Percentiles rank a stretch among this genome's conserved stretches.
Evolutionary conservation across 2,113 vertebrate genomes (phyloP).

Genomic region (Gulo gulo): DNA sequence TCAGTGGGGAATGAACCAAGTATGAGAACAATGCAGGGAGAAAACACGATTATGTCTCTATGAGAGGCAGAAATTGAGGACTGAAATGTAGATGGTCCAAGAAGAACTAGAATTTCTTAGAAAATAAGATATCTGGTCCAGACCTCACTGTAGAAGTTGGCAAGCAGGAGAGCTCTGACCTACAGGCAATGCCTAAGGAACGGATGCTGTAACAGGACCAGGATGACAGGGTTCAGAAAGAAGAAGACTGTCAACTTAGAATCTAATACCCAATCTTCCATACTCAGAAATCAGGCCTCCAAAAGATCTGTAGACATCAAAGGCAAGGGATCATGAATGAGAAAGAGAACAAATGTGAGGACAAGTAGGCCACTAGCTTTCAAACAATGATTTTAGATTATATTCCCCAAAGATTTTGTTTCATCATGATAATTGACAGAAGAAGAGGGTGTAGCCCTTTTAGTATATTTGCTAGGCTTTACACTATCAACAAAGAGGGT

Average conservation of each 20-base stretch:
- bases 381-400: background rate
- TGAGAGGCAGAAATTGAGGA: background rate
- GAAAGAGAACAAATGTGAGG: background rate
- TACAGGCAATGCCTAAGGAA: accelerated
- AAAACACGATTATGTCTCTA: background rate
- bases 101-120: background rate
- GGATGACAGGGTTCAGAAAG: background rate
- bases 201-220: accelerated
- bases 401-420: background rate
- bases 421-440: background rate
- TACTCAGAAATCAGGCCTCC: background rate
- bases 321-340: background rate
- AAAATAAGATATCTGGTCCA: background rate
- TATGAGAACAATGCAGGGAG: background rate
- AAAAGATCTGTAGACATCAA: background rate
- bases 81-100: background rate
- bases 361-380: background rate
- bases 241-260: background rate
- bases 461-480: background rate
- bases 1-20: background rate
- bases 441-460: background rate
- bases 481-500: background rate
- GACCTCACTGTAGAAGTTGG: background rate
- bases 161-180: background rate
- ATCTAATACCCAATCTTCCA: background rate